These are phyloP conservation scores for Spodoptera exigua DNA, from an alignment of 2,888 invertebrate genomes.

Conservation along the genomic window DNA sequence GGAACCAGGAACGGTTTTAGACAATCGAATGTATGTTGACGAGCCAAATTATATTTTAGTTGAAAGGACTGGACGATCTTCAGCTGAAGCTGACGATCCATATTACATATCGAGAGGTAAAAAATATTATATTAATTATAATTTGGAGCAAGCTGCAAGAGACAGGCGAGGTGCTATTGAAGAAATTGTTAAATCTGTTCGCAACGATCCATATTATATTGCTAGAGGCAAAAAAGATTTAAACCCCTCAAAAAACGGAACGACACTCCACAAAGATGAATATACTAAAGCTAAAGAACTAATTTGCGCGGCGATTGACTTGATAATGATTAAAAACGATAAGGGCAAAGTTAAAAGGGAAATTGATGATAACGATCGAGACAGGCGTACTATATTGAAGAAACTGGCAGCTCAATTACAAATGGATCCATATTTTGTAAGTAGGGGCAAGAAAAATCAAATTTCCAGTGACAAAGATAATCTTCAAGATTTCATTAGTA, in stretches of 20 bases:
- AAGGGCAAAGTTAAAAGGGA: constrained; percentile 74
- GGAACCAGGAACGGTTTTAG: constrained; percentile 73
- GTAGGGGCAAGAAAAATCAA: constrained; percentile 80
- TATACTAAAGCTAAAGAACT: constrained; percentile 75
- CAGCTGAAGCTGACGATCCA: constrained; percentile 79
- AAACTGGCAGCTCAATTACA: constrained; percentile 82
- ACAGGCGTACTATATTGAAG: constrained; percentile 79
- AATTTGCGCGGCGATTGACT: constrained; percentile 77
- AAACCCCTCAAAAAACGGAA: constrained; percentile 55
- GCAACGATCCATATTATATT: constrained; percentile 86
- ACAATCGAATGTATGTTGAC: constrained; percentile 85
- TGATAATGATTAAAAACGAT: constrained; percentile 65
- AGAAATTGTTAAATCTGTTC: constrained; percentile 83
- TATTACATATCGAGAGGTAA: constrained; percentile 81
- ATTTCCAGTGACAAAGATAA: constrained; percentile 58
- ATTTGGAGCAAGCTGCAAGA: constrained; percentile 69
- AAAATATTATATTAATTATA: constrained; percentile 69
- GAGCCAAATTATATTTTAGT: constrained; percentile 88
- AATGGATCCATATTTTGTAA: constrained; percentile 83
- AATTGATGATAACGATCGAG: constrained; percentile 75
- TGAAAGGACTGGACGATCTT: constrained; percentile 81
- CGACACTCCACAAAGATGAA: constrained; percentile 60
- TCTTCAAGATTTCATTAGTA: constrained; percentile 74
- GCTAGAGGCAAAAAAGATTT: constrained; percentile 86
- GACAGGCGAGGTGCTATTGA: constrained; percentile 81